A percentile compares a stretch with the other conserved stretches of the same genome.
These are phyloP conservation scores for Volucella inanis DNA, from an alignment of 2,888 invertebrate genomes.

Conservation along the genomic window DNA sequence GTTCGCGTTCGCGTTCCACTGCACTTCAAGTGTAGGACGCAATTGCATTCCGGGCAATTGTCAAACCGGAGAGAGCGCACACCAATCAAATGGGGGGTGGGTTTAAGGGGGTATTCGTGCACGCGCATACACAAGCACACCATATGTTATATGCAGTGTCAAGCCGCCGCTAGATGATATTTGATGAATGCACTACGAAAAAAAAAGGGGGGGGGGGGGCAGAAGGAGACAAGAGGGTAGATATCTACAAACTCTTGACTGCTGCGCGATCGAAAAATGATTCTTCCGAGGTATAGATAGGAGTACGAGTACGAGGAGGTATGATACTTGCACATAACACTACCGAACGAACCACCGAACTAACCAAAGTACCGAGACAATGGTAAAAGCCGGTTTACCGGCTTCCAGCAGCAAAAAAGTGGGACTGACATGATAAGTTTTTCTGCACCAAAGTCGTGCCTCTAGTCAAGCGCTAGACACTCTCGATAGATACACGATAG, in stretches of 20 bases:
- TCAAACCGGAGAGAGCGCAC: constrained; percentile 29
- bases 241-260: background rate
- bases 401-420: constrained; percentile 61
- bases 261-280: constrained; percentile 64
- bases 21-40: constrained; percentile 72
- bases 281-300: constrained; percentile 56
- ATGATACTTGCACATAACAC: constrained; percentile 32
- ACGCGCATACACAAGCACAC: constrained; percentile 8
- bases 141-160: constrained; percentile 66
- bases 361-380: constrained; percentile 26
- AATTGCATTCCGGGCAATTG: constrained; percentile 72
- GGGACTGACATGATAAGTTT: constrained; percentile 59
- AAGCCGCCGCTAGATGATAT: constrained; percentile 61
- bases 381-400: constrained; percentile 70
- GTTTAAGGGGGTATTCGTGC: background rate
- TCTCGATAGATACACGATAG: constrained; percentile 48
- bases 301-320: too few species aligned
- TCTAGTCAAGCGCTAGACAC: constrained; percentile 59
- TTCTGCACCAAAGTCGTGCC: constrained; percentile 46
- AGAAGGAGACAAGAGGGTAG: too few species aligned
- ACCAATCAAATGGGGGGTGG: constrained; percentile 4
- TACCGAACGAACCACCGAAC: constrained; percentile 6
- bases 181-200: constrained; percentile 61
- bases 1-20: constrained; percentile 60
- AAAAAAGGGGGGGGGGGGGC: constrained; percentile 27